Evolutionary conservation across 1,140 invertebrate species (phyloP), one percentile per base, ranked within the genome.

Genomic region (Bombus fervidus): DNA sequence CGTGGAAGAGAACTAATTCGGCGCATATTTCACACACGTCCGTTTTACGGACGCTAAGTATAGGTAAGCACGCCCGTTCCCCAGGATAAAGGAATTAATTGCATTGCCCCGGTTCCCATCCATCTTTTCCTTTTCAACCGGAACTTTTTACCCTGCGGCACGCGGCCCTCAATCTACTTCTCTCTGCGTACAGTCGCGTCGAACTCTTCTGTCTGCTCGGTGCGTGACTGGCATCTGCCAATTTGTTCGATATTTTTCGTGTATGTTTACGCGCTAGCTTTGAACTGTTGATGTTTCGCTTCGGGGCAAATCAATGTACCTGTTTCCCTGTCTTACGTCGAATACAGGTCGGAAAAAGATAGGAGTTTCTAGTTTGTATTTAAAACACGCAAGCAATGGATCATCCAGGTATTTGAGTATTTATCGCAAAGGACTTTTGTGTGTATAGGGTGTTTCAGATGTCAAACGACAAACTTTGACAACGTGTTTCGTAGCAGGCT

Each of bases 1-100:
- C 79, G 80, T 77, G 87, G 84, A 89, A 86, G 90, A 86, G 89
- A 91, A 89, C 91, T 91, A 91, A 91, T 91, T 91, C 90, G 86
- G 77, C 74, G 86, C 86, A 90, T 90, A 91, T 91, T 91, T 91
- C 89, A 91, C 86, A 83, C 89, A 71, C 82, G 88, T 90, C 80
- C 77, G 88, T 59, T 74, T 68, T 76, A 72, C 80, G n/a, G 80
- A 74, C 72, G 47, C 80, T 82, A 75, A 86, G 85, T 82, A 80
- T 86, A 80, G 77, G 79, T 81, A 81, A 82, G 85, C 87, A 81
- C 78, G 89, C 66, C 66, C 69, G 85, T 80, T 87, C 73, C 47
- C 43, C 43, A 77, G 87, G 89, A 89, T 90, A 85, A 89, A 90
- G 76, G 79, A 81, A 90, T 90, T 89, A 90, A 89, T 89, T 86